Evolutionary conservation across 2,113 vertebrate genomes (phyloP).

Genomic region (Himantopus leucocephalus): DNA sequence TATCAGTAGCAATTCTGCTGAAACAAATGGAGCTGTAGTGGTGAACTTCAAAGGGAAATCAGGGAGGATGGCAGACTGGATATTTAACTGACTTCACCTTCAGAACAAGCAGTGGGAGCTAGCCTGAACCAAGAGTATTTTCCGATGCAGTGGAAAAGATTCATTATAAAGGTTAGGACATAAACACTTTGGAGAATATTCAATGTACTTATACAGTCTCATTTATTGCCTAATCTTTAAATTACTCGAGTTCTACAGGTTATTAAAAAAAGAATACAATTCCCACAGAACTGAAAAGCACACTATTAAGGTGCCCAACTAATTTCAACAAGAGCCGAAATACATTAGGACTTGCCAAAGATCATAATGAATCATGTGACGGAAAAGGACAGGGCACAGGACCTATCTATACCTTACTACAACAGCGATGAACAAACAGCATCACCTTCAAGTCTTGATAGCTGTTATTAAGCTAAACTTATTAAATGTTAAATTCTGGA

Average conservation of each 20-base stretch:
- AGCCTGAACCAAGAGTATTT: not conserved
- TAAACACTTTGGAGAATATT: not conserved
- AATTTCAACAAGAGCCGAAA: not conserved
- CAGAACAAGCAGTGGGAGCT: not conserved
- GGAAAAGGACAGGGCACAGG: not conserved
- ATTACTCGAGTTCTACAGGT: not conserved
- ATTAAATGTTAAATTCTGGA: not conserved
- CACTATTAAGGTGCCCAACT: not conserved
- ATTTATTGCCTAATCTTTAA: not conserved
- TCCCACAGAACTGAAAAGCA: not conserved
- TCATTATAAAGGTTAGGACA: not conserved
- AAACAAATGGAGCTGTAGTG: not conserved
- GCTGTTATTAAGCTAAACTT: not conserved
- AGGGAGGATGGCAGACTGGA: not conserved
- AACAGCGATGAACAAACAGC: not conserved
- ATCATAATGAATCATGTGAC: accelerated
- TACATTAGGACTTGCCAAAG: not conserved
- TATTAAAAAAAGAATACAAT: not conserved
- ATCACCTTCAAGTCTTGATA: not conserved
- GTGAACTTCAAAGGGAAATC: not conserved
- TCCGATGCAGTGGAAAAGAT: not conserved
- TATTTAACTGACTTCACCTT: not conserved
- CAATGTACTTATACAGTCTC: not conserved
- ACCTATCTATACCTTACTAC: not conserved
- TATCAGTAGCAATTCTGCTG: not conserved